Evolutionary conservation across 2,113 vertebrate genomes (phyloP).

Genomic region (Myotis davidii): DNA sequence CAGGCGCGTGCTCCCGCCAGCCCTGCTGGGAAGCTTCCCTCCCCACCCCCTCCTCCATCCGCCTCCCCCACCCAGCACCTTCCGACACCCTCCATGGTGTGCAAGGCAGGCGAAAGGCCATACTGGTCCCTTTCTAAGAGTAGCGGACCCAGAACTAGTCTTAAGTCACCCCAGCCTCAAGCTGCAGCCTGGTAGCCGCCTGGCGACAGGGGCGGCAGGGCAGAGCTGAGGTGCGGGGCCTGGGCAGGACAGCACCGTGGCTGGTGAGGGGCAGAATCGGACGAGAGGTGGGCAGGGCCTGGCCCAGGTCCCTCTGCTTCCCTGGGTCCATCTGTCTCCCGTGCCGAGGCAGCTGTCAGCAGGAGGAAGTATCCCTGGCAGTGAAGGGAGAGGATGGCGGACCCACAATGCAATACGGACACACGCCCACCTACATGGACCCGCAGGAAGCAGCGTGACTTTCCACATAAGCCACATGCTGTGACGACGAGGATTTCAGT

Average conservation of each 20-base stretch:
- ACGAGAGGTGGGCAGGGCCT: background rate
- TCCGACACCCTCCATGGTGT: fast-evolving
- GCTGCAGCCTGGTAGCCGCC: background rate
- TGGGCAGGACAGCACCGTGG: background rate
- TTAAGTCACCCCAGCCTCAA: background rate
- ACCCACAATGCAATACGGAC: fast-evolving
- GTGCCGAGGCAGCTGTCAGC: fast-evolving
- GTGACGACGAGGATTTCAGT: fast-evolving
- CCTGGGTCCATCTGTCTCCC: fast-evolving
- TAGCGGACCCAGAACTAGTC: background rate
- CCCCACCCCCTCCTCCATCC: fast-evolving
- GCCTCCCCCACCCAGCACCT: background rate
- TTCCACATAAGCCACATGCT: fast-evolving
- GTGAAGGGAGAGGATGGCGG: fast-evolving
- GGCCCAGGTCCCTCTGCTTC: fast-evolving
- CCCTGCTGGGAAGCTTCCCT: fast-evolving
- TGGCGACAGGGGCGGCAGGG: fast-evolving
- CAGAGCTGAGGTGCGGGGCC: background rate
- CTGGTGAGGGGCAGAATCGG: fast-evolving
- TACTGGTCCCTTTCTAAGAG: background rate
- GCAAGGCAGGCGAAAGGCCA: background rate
- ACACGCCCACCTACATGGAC: fast-evolving
- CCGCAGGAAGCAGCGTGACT: background rate
- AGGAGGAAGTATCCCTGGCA: background rate
- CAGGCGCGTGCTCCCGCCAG: fast-evolving